Evolutionary conservation across 2,113 vertebrate species (phyloP).

Genomic region (Sminthopsis crassicaudata): DNA sequence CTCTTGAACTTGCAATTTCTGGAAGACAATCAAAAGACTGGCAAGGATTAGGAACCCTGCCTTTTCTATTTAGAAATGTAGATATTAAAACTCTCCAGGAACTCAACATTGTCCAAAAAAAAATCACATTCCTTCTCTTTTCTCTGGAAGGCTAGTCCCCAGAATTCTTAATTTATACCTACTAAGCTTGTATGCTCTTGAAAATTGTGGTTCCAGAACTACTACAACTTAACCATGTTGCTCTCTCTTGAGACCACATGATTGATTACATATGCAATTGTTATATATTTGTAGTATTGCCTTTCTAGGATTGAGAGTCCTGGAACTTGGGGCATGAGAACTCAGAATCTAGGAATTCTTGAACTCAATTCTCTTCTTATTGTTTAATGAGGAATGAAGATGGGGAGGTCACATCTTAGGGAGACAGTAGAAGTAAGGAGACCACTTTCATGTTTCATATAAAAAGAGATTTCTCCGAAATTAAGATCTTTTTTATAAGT

Average conservation of each 20-base stretch:
- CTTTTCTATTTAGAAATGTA: background rate
- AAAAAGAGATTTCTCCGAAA: background rate
- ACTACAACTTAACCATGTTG: background rate
- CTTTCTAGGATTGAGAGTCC: background rate
- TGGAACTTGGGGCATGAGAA: background rate
- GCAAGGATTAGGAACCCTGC: background rate
- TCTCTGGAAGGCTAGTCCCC: background rate
- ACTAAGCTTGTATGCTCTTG: background rate
- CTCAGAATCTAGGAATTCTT: background rate
- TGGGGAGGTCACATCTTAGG: background rate
- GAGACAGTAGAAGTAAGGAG: rapidly evolving
- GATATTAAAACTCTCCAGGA: background rate
- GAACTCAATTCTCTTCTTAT: background rate
- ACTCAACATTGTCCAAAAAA: background rate
- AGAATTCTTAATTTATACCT: background rate
- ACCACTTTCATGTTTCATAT: background rate
- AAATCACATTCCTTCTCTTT: background rate
- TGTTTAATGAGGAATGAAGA: background rate
- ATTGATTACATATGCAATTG: background rate
- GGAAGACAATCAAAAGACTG: background rate
- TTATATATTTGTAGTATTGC: background rate
- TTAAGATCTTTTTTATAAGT: background rate
- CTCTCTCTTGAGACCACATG: background rate
- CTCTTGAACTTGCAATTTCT: background rate
- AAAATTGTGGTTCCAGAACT: background rate